Base-by-base conservation (phyloP, 2,113 vertebrate genomes). In the Theristicus caerulescens region DNA sequence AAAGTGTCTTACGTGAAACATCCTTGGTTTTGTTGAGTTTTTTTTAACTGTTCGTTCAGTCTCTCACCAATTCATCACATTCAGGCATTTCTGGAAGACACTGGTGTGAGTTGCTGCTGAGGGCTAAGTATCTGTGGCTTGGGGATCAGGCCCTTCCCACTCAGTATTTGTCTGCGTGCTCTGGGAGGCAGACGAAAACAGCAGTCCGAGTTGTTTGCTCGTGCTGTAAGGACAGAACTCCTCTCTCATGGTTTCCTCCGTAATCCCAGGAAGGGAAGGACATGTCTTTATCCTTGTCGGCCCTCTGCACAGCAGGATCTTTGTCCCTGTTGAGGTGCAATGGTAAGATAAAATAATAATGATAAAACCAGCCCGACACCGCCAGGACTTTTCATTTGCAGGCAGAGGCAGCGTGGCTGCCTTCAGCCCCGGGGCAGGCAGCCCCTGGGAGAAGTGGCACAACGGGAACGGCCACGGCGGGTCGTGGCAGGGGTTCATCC, bases 261-360 rank as follows among this genome's bases (percentile, higher is more conserved):
- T 61, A 77, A 32, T 88, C 51, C 16, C 14, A 19, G 36, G 44
- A 80, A 70, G 44, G 58, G 66, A 40, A 58, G 52, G 66, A 7
- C 2, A 2, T 21, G 27, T 70, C 71, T 32, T 49, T 65, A 18
- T 83, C 40, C 65, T 19, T 86, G 76, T 57, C 2, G 2, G 9
- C 32, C 27, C 20, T 62, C 64, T 72, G 44, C 8, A 9, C 26
- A 24, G 64, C 42, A 16, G 58, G 44, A 31, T 83, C 57, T 64
- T 55, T 36, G 38, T 59, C 36, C 2, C 0, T 74, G 16, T 16
- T 0, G 3, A 31, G 46, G 52, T 36, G 25, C 38, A 51, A 3
- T 8, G 31, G 11, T 54, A 40, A 65, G 31, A 51, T 29, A 31
- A 38, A 82, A 6, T 7, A n/a, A 27, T 2, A 5, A 25, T 0